Conservation (phyloP, 2,888 invertebrate species). For the Tiphia femorata region DNA sequence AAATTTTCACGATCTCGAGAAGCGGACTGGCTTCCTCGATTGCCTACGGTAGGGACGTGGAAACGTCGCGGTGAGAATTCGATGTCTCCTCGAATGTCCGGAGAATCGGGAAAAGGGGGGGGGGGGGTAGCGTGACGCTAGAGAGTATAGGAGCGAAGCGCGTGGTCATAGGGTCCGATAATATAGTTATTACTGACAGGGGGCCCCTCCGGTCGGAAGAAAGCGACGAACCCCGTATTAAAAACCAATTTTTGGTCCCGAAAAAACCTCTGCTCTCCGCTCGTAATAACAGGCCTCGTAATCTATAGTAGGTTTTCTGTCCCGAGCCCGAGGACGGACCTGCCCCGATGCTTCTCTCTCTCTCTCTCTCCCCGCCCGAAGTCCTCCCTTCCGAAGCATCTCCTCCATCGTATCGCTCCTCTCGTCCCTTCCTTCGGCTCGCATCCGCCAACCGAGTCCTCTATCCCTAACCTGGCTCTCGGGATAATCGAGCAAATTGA, state of each 20-base stretch:
- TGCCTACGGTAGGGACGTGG: not conserved
- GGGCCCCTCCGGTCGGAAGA: conserved; percentile 55
- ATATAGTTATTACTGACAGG: conserved; percentile 67
- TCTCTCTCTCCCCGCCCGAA: conserved; percentile 4
- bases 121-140: not conserved
- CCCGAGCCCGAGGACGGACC: conserved; percentile 51
- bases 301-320: conserved; percentile 68
- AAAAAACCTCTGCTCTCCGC: conserved; percentile 64
- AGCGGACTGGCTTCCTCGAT: not conserved
- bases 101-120: conserved; percentile 23
- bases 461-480: conserved; percentile 24
- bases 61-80: not conserved
- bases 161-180: conserved; percentile 61
- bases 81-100: conserved; percentile 2
- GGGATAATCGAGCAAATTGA: conserved; percentile 62
- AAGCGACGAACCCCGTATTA: conserved; percentile 66
- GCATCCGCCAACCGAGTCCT: not conserved
- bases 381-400: conserved; percentile 17
- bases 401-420: conserved; percentile 5
- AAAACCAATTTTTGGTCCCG: conserved; percentile 68
- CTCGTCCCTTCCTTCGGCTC: conserved; percentile 4
- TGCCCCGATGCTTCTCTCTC: conserved; percentile 20
- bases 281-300: conserved; percentile 67
- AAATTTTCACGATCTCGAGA: not conserved
- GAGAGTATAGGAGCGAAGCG: conserved; percentile 29